These are phyloP conservation scores for Didymodactylos carnosus DNA, from an alignment of 2,888 invertebrate genomes.

Conservation along the genomic window DNA sequence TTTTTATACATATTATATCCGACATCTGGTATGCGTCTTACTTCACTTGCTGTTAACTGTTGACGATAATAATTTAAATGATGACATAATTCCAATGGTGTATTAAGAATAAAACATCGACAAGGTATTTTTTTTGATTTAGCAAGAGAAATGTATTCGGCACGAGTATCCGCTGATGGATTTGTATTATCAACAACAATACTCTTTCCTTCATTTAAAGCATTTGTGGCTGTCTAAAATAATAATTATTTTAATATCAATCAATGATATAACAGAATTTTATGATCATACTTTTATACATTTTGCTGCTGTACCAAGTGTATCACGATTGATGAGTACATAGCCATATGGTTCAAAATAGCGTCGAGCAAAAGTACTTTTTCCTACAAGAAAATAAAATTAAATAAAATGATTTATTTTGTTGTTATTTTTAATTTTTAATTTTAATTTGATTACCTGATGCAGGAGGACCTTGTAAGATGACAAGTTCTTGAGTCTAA, in stretches of 20 bases:
- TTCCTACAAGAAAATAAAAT: constrained; percentile 16
- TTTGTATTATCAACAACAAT: constrained; percentile 32
- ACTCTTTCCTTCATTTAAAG: constrained; percentile 23
- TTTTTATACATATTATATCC: constrained; percentile 29
- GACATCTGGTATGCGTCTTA: constrained; percentile 27
- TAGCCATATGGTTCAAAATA: constrained; percentile 26
- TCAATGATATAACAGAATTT: background rate
- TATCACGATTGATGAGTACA: constrained; percentile 26
- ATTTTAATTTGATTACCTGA: constrained; percentile 17
- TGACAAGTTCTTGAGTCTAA: constrained; percentile 22
- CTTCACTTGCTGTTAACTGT: constrained; percentile 23
- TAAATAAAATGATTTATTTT: background rate
- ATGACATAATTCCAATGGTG: constrained; percentile 23
- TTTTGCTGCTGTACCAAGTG: constrained; percentile 25
- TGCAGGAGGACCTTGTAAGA: constrained; percentile 29
- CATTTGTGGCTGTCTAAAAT: constrained; percentile 17
- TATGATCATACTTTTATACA: constrained; percentile 20
- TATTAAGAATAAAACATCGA: constrained; percentile 25
- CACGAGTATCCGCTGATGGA: constrained; percentile 21
- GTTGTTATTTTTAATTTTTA: background rate
- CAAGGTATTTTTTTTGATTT: constrained; percentile 19
- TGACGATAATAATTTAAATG: constrained; percentile 28
- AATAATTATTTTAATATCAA: background rate
- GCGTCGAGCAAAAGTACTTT: constrained; percentile 24
- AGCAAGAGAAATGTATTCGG: constrained; percentile 22